Base-by-base conservation (phyloP, 1,140 invertebrate species). In the Pseudobourletiella spinata region DNA sequence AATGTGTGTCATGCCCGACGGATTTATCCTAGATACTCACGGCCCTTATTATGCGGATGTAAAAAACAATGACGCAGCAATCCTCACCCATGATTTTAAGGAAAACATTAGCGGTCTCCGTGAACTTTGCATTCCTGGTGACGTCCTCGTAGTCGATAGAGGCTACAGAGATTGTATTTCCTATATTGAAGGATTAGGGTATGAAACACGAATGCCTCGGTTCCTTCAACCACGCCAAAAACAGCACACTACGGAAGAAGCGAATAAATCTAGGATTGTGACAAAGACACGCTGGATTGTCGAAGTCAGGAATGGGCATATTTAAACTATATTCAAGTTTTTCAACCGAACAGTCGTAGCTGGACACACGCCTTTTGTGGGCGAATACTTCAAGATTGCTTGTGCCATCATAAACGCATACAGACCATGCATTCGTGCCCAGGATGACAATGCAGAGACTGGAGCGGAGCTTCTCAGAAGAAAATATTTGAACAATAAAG, bases 31-130 rank as follows among this genome's bases (percentile, higher is more conserved):
- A 39, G 57, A 55, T 50, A 51, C 68, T 42, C 58, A 61, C 28
- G 60, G 66, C 22, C 35, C 68, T 51, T 70, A 69, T 59, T 70
- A 55, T 55, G 57, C 59, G 22, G 59, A 67, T 30, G 11, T 42
- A 16, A 50, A 46, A 20, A 64, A 69, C 29, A 69, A 69, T 50
- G 61, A 67, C 57, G 65, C 67, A n/a, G n/a, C n/a, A n/a, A n/a
- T n/a, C n/a, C n/a, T n/a, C n/a, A n/a, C n/a, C n/a, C n/a, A n/a
- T n/a, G n/a, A n/a, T n/a, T n/a, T n/a, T n/a, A n/a, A n/a, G n/a
- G n/a, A n/a, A n/a, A n/a, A n/a, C n/a, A n/a, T n/a, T n/a, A n/a
- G n/a, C n/a, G n/a, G n/a, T n/a, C n/a, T n/a, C n/a, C n/a, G n/a
- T n/a, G n/a, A n/a, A n/a, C n/a, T n/a, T n/a, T n/a, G n/a, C n/a